Percentiles rank a stretch among this genome's conserved stretches.
These are phyloP conservation scores for Aphrocallistes beatrix DNA, from an alignment of 37 sponge, comb jelly and placozoan species.

Conservation along the genomic window DNA sequence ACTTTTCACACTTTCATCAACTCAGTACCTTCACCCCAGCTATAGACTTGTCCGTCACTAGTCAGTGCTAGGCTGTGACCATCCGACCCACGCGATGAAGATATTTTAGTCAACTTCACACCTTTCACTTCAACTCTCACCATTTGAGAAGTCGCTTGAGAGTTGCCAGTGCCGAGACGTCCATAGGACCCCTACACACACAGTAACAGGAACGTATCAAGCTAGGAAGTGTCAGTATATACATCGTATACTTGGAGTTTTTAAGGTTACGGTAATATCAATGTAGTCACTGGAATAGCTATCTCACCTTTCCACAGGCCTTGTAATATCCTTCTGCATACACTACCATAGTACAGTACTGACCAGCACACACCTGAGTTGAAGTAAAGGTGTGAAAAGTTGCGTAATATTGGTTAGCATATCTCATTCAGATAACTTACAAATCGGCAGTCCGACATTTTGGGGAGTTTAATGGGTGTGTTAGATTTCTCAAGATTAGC, in stretches of 20 bases:
- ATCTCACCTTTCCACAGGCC: constrained; percentile 82
- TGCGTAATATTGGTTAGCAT: neutral
- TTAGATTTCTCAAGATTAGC: constrained; percentile 52
- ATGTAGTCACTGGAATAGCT: neutral
- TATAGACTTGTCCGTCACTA: constrained; percentile 55
- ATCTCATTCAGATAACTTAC: neutral
- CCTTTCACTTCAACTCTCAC: constrained; percentile 21
- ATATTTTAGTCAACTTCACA: constrained; percentile 28
- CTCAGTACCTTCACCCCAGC: constrained; percentile 76
- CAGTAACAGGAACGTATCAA: neutral
- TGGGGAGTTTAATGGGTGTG: neutral
- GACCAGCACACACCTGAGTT: constrained; percentile 71
- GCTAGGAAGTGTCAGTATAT: neutral
- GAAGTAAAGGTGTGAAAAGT: constrained; percentile 13
- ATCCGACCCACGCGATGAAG: constrained; percentile 60
- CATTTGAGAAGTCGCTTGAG: constrained; percentile 40
- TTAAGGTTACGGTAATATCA: no score
- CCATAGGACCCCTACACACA: constrained; percentile 56
- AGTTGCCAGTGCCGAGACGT: constrained; percentile 60
- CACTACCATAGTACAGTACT: constrained; percentile 71
- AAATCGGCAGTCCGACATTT: neutral
- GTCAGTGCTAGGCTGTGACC: constrained; percentile 71
- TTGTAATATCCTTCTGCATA: constrained; percentile 48
- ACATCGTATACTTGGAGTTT: no score
- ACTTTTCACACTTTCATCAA: neutral